A percentile compares a stretch with the other conserved stretches of the same genome.
Evolutionary conservation across 2,888 invertebrate species (phyloP).

Genomic region (Tetranychus piercei): DNA sequence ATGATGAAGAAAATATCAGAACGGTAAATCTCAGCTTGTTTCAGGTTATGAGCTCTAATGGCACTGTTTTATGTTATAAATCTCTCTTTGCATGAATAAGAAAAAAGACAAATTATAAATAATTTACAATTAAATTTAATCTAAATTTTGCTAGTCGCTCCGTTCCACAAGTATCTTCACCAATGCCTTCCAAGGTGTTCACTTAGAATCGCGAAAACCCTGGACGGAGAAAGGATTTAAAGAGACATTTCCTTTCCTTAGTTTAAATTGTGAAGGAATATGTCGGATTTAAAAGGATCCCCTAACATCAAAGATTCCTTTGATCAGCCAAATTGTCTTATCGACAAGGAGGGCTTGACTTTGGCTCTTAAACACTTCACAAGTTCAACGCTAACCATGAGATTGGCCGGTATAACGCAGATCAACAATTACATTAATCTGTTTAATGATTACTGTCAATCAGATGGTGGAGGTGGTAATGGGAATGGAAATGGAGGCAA

Average conservation of each 20-base stretch:
- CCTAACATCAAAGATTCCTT: background rate
- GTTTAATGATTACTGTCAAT: constrained; percentile 64
- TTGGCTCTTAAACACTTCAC: constrained; percentile 91
- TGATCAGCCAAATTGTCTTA: constrained; percentile 16
- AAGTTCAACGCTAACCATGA: constrained; percentile 78
- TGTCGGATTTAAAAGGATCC: background rate
- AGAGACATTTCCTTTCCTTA: too few relatives aligned
- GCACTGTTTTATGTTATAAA: too few relatives aligned
- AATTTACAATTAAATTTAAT: background rate
- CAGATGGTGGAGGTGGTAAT: constrained; percentile 17
- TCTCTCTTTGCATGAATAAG: background rate
- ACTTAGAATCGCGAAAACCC: background rate
- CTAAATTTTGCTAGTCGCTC: background rate
- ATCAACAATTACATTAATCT: constrained; percentile 74
- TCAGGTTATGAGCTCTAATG: too few relatives aligned
- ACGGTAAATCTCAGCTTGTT: too few relatives aligned
- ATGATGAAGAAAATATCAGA: too few relatives aligned
- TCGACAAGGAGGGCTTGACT: constrained; percentile 52
- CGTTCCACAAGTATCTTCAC: background rate
- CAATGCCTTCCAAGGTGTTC: too few relatives aligned
- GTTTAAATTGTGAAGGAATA: background rate
- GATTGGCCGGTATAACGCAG: constrained; percentile 77
- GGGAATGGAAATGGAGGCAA: background rate
- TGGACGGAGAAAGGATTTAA: too few relatives aligned
- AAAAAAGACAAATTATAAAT: background rate